Percentiles rank a stretch among this genome's conserved stretches.
These are phyloP conservation scores for Pseudobourletiella spinata DNA, from an alignment of 1,140 invertebrate species.

Conservation along the genomic window DNA sequence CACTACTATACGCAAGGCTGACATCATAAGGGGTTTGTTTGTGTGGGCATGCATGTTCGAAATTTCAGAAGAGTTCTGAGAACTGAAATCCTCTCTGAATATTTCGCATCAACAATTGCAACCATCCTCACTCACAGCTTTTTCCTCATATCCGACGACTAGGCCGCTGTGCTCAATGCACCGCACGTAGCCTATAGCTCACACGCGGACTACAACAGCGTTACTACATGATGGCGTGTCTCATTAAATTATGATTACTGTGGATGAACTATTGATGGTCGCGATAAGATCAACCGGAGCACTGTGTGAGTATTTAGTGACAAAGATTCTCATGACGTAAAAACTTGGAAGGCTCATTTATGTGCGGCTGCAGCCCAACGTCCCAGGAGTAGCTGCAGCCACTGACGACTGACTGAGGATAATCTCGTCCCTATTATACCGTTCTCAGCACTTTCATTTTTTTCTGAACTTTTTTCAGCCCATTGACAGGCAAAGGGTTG, in stretches of 20 bases:
- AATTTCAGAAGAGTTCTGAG: no score
- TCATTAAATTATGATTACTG: neutral
- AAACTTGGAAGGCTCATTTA: neutral
- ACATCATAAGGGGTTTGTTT: no score
- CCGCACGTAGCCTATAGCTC: no score
- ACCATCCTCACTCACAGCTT: no score
- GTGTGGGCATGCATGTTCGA: no score
- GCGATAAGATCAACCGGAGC: neutral
- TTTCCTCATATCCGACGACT: no score
- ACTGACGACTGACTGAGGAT: neutral
- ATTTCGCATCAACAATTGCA: no score
- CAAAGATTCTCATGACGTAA: neutral
- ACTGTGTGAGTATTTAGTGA: neutral
- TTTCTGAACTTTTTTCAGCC: neutral
- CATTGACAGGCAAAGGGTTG: no score
- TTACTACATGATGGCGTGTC: neutral
- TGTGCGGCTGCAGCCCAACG: neutral
- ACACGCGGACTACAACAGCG: no score
- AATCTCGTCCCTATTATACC: conserved; percentile 5
- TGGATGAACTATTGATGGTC: neutral
- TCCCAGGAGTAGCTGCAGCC: neutral
- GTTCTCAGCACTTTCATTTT: conserved; percentile 8
- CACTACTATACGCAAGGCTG: no score
- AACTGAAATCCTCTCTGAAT: no score
- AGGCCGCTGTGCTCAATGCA: no score